These are phyloP conservation scores for Scaptodrosophila lebanonensis DNA, from an alignment of 1,140 invertebrate species.

Conservation along the genomic window DNA sequence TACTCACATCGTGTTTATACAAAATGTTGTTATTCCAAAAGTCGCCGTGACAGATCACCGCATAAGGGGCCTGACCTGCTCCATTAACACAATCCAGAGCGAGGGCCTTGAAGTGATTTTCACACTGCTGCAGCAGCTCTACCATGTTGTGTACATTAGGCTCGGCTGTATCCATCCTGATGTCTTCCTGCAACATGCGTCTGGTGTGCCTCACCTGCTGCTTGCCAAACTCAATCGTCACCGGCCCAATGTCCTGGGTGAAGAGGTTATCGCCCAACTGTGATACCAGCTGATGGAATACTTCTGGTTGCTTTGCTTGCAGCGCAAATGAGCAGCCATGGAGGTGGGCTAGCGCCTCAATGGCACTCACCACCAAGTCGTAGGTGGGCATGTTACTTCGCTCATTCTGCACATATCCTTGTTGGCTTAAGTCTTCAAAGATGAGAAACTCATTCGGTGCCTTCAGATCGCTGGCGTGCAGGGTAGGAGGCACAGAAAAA, in stretches of 20 bases:
- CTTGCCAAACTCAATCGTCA: slow-evolving; percentile 55
- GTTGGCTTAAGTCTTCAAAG: slow-evolving; percentile 41
- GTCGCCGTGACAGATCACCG: slow-evolving; percentile 59
- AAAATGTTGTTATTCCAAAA: slow-evolving; percentile 64
- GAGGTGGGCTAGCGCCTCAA: slow-evolving; percentile 44
- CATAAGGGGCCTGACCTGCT: slow-evolving; percentile 22
- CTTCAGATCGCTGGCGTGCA: slow-evolving; percentile 20
- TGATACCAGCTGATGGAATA: slow-evolving; percentile 21
- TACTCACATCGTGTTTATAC: slow-evolving; percentile 44
- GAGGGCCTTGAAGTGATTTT: slow-evolving; percentile 38
- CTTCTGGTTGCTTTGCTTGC: slow-evolving; percentile 22
- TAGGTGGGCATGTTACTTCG: slow-evolving; percentile 42
- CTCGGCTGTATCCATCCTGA: neutral
- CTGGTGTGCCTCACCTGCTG: slow-evolving; percentile 31
- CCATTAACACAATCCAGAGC: slow-evolving; percentile 42
- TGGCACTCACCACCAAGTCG: slow-evolving; percentile 35
- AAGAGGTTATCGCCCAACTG: slow-evolving; percentile 51
- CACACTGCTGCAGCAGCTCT: slow-evolving; percentile 28
- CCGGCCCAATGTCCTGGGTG: slow-evolving; percentile 29
- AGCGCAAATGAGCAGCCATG: slow-evolving; percentile 52
- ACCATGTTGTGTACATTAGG: too few species aligned
- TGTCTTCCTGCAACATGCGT: slow-evolving; percentile 22
- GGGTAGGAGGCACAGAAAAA: slow-evolving; percentile 30
- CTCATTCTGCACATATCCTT: slow-evolving; percentile 23
- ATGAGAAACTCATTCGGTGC: slow-evolving; percentile 46